Percentiles rank a stretch among this genome's conserved stretches.
These are phyloP conservation scores for Euschistus heros DNA, from an alignment of 1,140 invertebrate species.

Conservation along the genomic window DNA sequence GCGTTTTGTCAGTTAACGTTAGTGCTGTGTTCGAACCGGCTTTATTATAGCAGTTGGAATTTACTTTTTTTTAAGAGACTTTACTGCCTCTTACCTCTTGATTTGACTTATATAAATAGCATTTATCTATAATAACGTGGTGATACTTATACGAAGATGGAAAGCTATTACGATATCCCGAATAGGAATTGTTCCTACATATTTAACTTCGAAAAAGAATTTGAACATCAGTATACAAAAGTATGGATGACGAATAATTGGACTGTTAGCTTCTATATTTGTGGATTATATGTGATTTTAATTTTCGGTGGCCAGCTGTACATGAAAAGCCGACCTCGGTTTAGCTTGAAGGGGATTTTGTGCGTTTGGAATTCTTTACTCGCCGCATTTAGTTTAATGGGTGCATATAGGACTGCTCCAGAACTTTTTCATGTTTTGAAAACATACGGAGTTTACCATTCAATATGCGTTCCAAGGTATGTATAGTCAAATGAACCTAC, in stretches of 20 bases:
- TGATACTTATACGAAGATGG: not conserved
- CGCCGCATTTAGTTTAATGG: constrained; percentile 89
- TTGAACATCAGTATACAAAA: constrained; percentile 72
- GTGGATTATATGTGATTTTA: constrained; percentile 81
- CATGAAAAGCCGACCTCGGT: constrained; percentile 83
- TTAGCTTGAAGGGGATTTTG: constrained; percentile 72
- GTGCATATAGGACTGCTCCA: constrained; percentile 71
- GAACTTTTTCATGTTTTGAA: constrained; percentile 77
- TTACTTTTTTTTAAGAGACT: no score
- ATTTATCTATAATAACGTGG: no score
- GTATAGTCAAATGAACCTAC: constrained; percentile 25
- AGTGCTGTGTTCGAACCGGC: not conserved
- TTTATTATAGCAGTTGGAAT: not conserved
- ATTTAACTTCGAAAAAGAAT: constrained; percentile 89
- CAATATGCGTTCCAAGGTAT: constrained; percentile 84
- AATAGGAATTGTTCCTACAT: constrained; percentile 77
- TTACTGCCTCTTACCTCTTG: no score
- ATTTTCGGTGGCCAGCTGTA: constrained; percentile 87
- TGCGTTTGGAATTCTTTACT: constrained; percentile 85
- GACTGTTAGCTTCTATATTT: constrained; percentile 85
- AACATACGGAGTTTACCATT: constrained; percentile 84
- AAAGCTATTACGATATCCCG: constrained; percentile 23
- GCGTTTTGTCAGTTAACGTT: not conserved
- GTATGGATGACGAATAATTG: constrained; percentile 95
- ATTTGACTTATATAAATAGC: no score